A percentile compares a stretch with the other conserved stretches of the same genome.
phyloP scores from a whole-genome alignment of 2,113 vertebrate genomes.

The Aplodontia rufa region DNA sequence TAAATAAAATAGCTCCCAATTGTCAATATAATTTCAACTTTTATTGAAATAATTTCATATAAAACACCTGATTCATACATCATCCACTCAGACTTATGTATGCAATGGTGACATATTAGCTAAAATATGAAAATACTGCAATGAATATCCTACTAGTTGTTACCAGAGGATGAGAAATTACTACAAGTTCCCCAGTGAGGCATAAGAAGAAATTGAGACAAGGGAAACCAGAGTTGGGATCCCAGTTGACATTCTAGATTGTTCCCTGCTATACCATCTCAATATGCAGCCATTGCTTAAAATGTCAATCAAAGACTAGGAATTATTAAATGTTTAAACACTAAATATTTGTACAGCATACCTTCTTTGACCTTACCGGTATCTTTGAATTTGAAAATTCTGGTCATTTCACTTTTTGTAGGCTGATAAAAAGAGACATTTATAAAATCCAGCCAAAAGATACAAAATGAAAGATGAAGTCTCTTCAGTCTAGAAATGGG shows the following conservation, averaged over 20 bases:
- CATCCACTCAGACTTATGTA: neutral
- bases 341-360: neutral
- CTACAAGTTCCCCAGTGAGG: neutral
- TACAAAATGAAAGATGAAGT: neutral
- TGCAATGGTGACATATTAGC: neutral
- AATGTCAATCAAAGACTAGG: neutral
- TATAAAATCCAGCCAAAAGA: neutral
- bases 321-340: neutral
- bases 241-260: neutral
- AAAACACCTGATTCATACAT: neutral
- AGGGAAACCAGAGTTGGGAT: neutral
- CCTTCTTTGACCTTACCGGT: neutral
- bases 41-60: neutral
- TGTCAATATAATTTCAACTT: neutral
- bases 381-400: slow-evolving; percentile 34
- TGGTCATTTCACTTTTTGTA: neutral
- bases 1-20: neutral
- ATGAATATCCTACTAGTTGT: neutral
- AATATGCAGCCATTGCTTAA: neutral
- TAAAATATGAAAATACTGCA: neutral
- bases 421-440: neutral
- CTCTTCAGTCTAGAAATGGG: neutral
- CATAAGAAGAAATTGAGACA: neutral
- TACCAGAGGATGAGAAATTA: no score
- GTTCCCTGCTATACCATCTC: neutral